Evolutionary conservation across 37 sponge, comb jelly and placozoan genomes (phyloP).

Genomic region (Agelas oroides): DNA sequence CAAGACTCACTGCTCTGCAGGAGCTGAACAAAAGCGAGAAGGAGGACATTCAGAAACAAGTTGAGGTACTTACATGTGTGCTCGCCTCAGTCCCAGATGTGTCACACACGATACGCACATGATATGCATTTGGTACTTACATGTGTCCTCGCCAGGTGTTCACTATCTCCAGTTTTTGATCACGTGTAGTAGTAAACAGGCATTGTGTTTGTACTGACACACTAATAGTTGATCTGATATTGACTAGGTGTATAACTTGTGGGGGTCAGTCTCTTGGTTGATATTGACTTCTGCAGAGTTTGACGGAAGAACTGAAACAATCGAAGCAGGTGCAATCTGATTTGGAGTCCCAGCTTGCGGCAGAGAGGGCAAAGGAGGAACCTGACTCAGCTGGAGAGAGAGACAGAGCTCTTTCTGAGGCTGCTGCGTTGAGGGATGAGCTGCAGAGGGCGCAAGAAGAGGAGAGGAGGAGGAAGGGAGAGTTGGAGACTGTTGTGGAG

Average conservation of each 20-base stretch:
- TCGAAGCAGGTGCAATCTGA: background rate
- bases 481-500: background rate
- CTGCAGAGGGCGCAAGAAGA: background rate
- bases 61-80: no score
- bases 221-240: no score
- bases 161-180: no score
- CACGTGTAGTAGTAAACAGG: no score
- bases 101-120: no score
- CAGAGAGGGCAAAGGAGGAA: background rate
- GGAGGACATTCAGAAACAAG: conserved; percentile 7
- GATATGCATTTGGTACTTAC: no score
- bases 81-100: no score
- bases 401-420: conserved; percentile 7
- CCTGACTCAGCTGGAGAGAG: background rate
- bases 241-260: no score
- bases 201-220: no score
- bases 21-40: background rate
- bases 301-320: background rate
- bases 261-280: no score
- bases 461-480: conserved; percentile 8
- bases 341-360: background rate
- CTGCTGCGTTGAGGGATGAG: background rate
- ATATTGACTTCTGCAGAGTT: background rate
- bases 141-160: no score
- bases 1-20: no score